Evolutionary conservation across 23 tunicate genomes (phyloP).

Genomic region (Clavelina lepadiformis): DNA sequence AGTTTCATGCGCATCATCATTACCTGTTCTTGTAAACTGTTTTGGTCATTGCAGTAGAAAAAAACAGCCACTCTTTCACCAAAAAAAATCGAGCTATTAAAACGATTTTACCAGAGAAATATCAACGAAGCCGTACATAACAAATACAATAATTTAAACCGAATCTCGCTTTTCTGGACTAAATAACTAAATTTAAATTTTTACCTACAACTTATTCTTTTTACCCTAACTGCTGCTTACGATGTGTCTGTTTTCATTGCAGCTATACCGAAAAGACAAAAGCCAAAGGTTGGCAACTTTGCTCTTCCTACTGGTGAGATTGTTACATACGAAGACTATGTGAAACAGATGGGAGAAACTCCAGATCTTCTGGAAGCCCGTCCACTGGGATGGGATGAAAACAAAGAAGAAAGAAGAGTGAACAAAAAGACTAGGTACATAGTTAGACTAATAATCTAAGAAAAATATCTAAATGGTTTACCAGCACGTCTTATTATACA

Average conservation of each 20-base stretch:
- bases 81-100: neutral
- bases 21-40: neutral
- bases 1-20: neutral
- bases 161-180: neutral
- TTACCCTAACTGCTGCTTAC: no score
- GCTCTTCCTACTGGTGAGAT: slow-evolving; percentile 35
- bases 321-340: slow-evolving; percentile 35
- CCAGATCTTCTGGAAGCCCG: slow-evolving; percentile 43
- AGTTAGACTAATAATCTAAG: no score
- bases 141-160: no score
- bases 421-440: slow-evolving; percentile 35
- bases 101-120: neutral
- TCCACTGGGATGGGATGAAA: slow-evolving; percentile 50
- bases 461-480: no score
- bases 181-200: no score
- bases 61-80: neutral
- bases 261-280: slow-evolving; percentile 34
- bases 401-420: slow-evolving; percentile 38
- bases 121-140: no score
- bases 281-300: slow-evolving; percentile 40
- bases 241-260: slow-evolving; percentile 2
- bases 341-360: slow-evolving; percentile 51
- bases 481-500: no score
- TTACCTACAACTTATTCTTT: no score
- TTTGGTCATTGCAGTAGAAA: neutral